These are phyloP conservation scores for Anomalospiza imberbis DNA, from an alignment of 2,797 vertebrate species.

Conservation along the genomic window DNA sequence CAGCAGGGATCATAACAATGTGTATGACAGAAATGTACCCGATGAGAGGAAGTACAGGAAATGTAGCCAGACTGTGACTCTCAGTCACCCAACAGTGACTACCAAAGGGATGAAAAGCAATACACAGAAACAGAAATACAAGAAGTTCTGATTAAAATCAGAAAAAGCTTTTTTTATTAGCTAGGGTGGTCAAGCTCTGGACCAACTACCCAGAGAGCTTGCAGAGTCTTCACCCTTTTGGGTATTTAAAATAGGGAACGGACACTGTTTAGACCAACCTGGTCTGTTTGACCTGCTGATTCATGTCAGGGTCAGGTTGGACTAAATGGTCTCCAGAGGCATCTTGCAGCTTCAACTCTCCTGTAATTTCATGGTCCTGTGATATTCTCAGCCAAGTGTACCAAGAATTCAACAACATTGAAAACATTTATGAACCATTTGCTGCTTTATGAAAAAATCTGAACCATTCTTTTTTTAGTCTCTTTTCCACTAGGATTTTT, in stretches of 20 bases:
- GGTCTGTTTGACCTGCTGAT: not conserved
- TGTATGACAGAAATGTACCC: not conserved
- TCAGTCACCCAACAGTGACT: not conserved
- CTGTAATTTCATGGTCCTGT: not conserved
- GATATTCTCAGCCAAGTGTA: not conserved
- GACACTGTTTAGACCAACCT: not conserved
- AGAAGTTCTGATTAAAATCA: not conserved
- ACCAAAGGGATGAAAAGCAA: not conserved
- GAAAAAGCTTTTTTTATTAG: not conserved
- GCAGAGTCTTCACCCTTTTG: not conserved
- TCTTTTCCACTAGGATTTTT: not conserved
- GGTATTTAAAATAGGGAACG: not conserved
- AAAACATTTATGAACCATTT: not conserved
- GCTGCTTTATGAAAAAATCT: not conserved
- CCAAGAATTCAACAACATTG: not conserved
- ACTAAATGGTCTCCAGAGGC: not conserved
- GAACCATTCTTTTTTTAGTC: not conserved
- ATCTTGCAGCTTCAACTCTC: not conserved
- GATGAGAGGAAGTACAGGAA: not conserved
- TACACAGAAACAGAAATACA: not conserved
- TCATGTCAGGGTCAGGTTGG: not conserved
- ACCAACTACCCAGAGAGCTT: not conserved
- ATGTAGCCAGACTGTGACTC: not conserved
- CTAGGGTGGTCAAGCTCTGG: not conserved
- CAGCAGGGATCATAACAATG: not conserved